Conservation (phyloP, 1,140 invertebrate species). For the Brachionus rubens region DNA sequence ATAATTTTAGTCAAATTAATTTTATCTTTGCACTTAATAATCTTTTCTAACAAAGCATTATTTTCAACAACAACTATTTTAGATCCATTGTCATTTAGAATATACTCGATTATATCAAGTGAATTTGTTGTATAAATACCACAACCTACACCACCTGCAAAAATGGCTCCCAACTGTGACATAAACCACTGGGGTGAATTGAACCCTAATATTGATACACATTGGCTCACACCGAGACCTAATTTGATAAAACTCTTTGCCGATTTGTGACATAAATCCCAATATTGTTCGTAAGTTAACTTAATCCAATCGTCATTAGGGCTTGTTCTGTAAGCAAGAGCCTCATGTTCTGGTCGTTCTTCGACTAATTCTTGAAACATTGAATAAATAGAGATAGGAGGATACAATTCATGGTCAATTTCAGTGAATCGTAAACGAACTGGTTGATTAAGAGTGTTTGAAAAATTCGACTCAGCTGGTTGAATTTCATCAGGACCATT, state of each 20-base stretch:
- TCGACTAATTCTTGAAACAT: slow-evolving; percentile 68
- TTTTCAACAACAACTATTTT: slow-evolving; percentile 87
- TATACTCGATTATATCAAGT: slow-evolving; percentile 76
- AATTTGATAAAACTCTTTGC: slow-evolving; percentile 77
- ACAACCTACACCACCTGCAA: slow-evolving; percentile 79
- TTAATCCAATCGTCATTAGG: slow-evolving; percentile 64
- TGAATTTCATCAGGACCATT: slow-evolving; percentile 71
- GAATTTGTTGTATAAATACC: slow-evolving; percentile 90
- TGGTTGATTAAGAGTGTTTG: slow-evolving; percentile 64
- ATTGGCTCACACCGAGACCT: slow-evolving; percentile 60
- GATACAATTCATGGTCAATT: slow-evolving; percentile 59
- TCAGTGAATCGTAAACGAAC: slow-evolving; percentile 68
- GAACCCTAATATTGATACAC: slow-evolving; percentile 83
- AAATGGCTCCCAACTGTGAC: slow-evolving; percentile 77
- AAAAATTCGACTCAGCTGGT: slow-evolving; percentile 64
- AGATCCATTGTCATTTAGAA: slow-evolving; percentile 70
- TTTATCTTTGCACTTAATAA: slow-evolving; percentile 69
- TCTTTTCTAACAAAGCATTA: slow-evolving; percentile 78
- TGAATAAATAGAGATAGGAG: slow-evolving; percentile 74
- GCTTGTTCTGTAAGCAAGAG: slow-evolving; percentile 64
- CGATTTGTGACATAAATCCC: slow-evolving; percentile 68
- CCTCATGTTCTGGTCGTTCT: slow-evolving; percentile 68
- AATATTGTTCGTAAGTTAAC: slow-evolving; percentile 76
- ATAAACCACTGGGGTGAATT: slow-evolving; percentile 88
- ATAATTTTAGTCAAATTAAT: slow-evolving; percentile 77